A percentile compares a stretch with the other conserved stretches of the same genome.
Evolutionary conservation across 2,113 vertebrate species (phyloP).

Genomic region (Psilopsiagon aymara): DNA sequence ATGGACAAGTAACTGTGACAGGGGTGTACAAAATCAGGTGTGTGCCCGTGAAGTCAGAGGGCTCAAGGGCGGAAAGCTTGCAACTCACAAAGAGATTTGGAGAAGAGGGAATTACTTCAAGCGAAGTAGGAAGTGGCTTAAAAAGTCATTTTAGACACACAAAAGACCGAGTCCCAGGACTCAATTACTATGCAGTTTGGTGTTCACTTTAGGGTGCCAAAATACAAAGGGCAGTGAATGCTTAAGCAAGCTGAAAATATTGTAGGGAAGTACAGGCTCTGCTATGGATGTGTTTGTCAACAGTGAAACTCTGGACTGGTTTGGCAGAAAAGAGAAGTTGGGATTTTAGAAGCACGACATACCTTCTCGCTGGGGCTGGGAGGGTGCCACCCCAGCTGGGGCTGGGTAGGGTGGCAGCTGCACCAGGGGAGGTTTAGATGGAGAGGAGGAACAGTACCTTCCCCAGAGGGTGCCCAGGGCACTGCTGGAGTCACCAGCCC

Average conservation of each 20-base stretch:
- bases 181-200: background rate
- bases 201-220: background rate
- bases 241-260: background rate
- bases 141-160: background rate
- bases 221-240: background rate
- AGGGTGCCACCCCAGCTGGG: background rate
- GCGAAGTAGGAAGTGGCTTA: background rate
- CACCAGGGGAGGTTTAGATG: background rate
- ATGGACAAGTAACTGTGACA: fast-evolving
- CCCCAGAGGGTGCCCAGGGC: background rate
- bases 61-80: background rate
- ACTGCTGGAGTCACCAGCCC: background rate
- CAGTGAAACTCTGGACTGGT: background rate
- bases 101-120: background rate
- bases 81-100: background rate
- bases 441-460: background rate
- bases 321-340: background rate
- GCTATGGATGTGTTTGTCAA: background rate
- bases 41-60: fast-evolving
- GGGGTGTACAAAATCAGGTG: fast-evolving
- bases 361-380: too few species aligned
- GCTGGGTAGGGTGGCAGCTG: background rate
- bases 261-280: background rate
- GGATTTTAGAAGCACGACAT: background rate
- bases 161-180: background rate